Evolutionary conservation across 2,113 vertebrate genomes (phyloP).

Genomic region (Neodontobutis hainanensis): DNA sequence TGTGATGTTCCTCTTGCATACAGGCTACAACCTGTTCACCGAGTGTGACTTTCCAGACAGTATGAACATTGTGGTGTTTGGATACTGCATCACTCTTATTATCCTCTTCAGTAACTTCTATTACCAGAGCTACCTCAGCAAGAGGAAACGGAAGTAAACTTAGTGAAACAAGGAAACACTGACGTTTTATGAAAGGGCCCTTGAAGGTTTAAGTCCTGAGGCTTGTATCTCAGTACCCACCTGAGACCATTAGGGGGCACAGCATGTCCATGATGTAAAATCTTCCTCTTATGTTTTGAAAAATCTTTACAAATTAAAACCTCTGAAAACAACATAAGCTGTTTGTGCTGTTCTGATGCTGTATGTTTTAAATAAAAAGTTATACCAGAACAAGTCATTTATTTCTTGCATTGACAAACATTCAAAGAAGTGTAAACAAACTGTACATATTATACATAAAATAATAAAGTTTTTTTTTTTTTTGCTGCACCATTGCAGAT

Average conservation of each 20-base stretch:
- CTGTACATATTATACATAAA: slow-evolving; percentile 85
- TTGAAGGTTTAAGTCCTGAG: too few relatives aligned
- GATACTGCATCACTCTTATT: slow-evolving; percentile 77
- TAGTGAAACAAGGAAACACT: too few relatives aligned
- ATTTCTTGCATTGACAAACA: slow-evolving; percentile 75
- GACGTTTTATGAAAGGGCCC: background rate
- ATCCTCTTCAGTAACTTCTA: slow-evolving; percentile 80
- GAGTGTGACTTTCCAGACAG: slow-evolving; percentile 74
- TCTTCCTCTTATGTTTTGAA: background rate
- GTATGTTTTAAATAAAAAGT: slow-evolving; percentile 4
- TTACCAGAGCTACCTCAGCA: slow-evolving; percentile 65
- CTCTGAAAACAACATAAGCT: slow-evolving; percentile 6
- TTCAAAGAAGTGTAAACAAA: slow-evolving; percentile 82
- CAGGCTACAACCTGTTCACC: slow-evolving; percentile 76
- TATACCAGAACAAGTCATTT: slow-evolving; percentile 49
- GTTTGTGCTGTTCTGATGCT: background rate
- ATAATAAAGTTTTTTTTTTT: slow-evolving; percentile 51
- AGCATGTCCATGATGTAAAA: slow-evolving; percentile 1
- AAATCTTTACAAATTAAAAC: background rate
- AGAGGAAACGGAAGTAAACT: slow-evolving; percentile 74
- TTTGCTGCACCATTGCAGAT: slow-evolving; percentile 48
- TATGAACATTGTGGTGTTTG: slow-evolving; percentile 73
- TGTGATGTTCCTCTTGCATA: slow-evolving; percentile 75
- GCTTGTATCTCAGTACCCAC: slow-evolving; percentile 8
- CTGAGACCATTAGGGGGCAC: slow-evolving; percentile 62